Conservation (phyloP, 2,113 vertebrate species). For the Zingel zingel region DNA sequence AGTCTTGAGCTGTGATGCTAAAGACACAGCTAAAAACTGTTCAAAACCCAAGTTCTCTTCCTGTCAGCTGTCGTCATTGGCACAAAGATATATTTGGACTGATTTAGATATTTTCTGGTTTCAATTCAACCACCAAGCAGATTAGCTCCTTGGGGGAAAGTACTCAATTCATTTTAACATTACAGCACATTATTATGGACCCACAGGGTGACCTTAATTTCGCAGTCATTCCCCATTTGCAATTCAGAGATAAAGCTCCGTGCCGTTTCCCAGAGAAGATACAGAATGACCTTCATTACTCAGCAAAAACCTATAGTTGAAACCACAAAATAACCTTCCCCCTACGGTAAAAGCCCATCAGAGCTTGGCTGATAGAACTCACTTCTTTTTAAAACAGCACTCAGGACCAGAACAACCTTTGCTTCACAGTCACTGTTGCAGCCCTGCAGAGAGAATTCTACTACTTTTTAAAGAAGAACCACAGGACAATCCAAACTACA, state of each 20-base stretch:
- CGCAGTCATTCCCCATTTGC: constrained; percentile 53
- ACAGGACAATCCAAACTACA: not conserved
- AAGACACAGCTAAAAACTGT: not conserved
- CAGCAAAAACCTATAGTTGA: constrained; percentile 59
- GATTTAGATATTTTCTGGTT: not conserved
- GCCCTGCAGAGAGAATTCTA: constrained; percentile 8
- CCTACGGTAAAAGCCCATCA: constrained; percentile 28
- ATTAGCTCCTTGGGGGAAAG: constrained; percentile 15
- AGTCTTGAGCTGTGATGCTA: not conserved
- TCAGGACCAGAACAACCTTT: constrained; percentile 28
- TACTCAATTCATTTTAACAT: constrained; percentile 43
- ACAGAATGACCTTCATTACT: constrained; percentile 69
- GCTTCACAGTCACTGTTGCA: constrained; percentile 18
- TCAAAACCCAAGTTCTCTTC: not conserved
- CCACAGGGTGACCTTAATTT: constrained; percentile 62
- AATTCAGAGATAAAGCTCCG: constrained; percentile 60
- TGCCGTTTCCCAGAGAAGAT: constrained; percentile 35
- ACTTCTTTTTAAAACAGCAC: constrained; percentile 22
- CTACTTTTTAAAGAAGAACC: not conserved
- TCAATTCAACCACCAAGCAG: not conserved
- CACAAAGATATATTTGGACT: not conserved
- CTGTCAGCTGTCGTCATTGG: not conserved
- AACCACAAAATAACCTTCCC: constrained; percentile 47
- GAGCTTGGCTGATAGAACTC: constrained; percentile 31
- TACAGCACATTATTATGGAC: constrained; percentile 41